phyloP scores from a whole-genome alignment of 2,797 vertebrate species.

The Sarcoramphus papa region DNA sequence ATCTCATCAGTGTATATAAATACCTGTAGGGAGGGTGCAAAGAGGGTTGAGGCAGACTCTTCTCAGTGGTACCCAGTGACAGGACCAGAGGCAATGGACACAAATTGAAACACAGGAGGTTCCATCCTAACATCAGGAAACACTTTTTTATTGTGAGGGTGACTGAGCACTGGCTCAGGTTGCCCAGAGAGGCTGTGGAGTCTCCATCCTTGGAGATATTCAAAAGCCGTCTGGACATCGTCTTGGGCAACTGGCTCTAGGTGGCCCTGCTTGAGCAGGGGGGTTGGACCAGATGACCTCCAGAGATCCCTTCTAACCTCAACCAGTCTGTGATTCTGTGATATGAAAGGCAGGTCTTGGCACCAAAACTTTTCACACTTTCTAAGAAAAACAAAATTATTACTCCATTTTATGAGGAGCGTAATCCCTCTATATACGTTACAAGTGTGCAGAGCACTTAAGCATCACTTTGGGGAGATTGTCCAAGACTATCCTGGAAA shows the following conservation, averaged over 20 bases:
- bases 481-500: not conserved
- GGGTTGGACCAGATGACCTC: not conserved
- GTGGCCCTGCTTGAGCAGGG: not conserved
- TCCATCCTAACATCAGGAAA: not conserved
- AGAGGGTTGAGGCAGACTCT: not conserved
- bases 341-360: not conserved
- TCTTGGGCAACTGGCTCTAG: not conserved
- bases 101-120: not conserved
- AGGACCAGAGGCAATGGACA: not conserved
- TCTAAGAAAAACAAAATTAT: not conserved
- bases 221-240: not conserved
- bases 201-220: not conserved
- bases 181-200: not conserved
- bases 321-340: not conserved
- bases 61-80: not conserved
- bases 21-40: not conserved
- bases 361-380: not conserved
- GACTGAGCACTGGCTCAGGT: not conserved
- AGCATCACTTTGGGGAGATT: not conserved
- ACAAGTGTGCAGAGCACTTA: not conserved
- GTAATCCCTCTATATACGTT: not conserved
- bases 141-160: not conserved
- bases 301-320: not conserved
- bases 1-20: not conserved
- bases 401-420: not conserved